A percentile compares a stretch with the other conserved stretches of the same genome.
Conservation (phyloP, 2,113 vertebrate species). For the Ciconia stormi region DNA sequence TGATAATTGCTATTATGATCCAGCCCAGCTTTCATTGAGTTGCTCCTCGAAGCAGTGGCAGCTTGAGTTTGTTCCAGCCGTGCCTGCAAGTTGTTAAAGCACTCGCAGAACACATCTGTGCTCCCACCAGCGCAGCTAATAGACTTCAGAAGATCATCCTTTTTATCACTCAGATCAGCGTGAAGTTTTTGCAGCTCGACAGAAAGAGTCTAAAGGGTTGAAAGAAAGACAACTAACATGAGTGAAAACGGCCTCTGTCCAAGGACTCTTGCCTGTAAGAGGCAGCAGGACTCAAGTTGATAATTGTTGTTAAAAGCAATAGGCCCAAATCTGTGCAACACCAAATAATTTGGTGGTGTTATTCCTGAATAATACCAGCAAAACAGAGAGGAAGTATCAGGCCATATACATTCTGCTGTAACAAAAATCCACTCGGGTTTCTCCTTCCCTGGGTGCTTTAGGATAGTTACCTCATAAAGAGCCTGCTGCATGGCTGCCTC, state of each 20-base stretch:
- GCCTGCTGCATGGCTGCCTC: slow-evolving; percentile 67
- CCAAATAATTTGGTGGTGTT: background rate
- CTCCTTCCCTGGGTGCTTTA: background rate
- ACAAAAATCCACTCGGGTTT: background rate
- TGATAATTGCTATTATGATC: slow-evolving; percentile 76
- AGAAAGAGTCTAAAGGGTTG: slow-evolving; percentile 77
- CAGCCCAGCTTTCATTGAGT: slow-evolving; percentile 74
- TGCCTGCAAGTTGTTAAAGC: slow-evolving; percentile 72
- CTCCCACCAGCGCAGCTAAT: slow-evolving; percentile 49
- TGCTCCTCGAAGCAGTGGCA: slow-evolving; percentile 68
- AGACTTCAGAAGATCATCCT: slow-evolving; percentile 72
- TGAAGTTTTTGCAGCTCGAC: slow-evolving; percentile 76
- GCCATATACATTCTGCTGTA: background rate
- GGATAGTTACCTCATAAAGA: slow-evolving; percentile 76
- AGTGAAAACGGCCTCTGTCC: background rate
- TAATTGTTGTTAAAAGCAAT: background rate
- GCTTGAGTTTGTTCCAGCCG: slow-evolving; percentile 71
- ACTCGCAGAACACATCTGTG: slow-evolving; percentile 66
- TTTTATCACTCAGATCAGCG: slow-evolving; percentile 74
- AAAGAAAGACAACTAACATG: background rate
- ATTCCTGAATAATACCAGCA: background rate
- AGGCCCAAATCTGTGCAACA: background rate
- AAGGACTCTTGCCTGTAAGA: background rate
- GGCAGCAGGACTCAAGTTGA: background rate
- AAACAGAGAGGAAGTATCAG: background rate